A percentile compares a stretch with the other conserved stretches of the same genome.
These are phyloP conservation scores for Cetoscarus ocellatus DNA, from an alignment of 2,797 vertebrate species.

Conservation along the genomic window DNA sequence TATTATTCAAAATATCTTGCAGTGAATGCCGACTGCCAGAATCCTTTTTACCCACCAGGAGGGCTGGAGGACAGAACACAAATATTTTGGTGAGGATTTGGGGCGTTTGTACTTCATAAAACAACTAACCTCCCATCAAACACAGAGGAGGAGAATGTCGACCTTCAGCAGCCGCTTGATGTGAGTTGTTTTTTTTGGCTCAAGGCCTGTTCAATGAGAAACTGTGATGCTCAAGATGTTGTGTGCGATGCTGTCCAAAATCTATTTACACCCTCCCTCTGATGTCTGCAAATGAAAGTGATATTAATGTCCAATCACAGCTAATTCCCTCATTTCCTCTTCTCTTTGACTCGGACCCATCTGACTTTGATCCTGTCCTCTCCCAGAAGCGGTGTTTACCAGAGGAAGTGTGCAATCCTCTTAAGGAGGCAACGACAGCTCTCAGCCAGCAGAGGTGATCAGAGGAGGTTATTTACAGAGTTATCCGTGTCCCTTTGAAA, in stretches of 20 bases:
- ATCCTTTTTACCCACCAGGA: constrained; percentile 56
- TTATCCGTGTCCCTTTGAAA: constrained; percentile 27
- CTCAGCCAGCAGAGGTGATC: constrained; percentile 23
- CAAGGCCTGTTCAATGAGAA: constrained; percentile 32
- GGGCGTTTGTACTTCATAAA: constrained; percentile 51
- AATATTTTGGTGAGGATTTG: constrained; percentile 48
- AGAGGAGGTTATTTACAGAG: constrained; percentile 16
- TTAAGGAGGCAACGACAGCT: constrained; percentile 9
- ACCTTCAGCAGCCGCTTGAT: constrained; percentile 51
- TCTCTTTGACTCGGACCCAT: constrained; percentile 37
- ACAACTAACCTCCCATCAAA: constrained; percentile 50
- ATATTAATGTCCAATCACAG: constrained; percentile 42
- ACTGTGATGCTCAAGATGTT: constrained; percentile 26
- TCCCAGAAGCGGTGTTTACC: constrained; percentile 35
- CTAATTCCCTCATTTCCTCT: constrained; percentile 35
- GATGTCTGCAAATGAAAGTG: constrained; percentile 42
- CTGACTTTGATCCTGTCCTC: constrained; percentile 23
- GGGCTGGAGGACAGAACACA: constrained; percentile 54
- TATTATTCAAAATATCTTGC: constrained; percentile 68
- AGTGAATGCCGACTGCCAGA: constrained; percentile 54
- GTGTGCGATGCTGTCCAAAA: constrained; percentile 45
- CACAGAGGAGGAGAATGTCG: constrained; percentile 37
- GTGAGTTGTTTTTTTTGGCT: constrained; percentile 34
- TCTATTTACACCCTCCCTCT: constrained; percentile 34
- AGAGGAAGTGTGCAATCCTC: constrained; percentile 6